Base-by-base conservation (phyloP, 2,113 vertebrate species). In the Pterocles burchelli region DNA sequence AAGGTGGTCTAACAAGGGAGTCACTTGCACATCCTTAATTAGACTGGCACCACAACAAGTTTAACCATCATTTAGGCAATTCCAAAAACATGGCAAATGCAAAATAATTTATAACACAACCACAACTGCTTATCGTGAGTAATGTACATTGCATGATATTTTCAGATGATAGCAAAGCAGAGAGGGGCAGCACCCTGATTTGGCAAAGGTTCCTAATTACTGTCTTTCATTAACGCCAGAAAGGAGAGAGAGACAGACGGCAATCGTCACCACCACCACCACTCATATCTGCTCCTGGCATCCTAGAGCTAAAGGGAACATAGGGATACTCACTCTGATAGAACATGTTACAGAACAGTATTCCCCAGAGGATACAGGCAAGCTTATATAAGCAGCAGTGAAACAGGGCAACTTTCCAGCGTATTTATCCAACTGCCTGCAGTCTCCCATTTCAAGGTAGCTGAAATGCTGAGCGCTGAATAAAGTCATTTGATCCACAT, bases 371-470 rank as follows among this genome's bases (percentile, higher is more conserved):
- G 75, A 90, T 18, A 80, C 28, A 63, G 68, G 45, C 84, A 73
- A 55, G 66, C 84, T 96, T 96, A 90, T 72, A 88, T 92, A 93
- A 96, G 79, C 41, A 62, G 58, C 85, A 92, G 70, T 67, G n/a
- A 94, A 95, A 94, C 52, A 75, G 85, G 93, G 93, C 88, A 85
- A 6, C 55, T 49, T 71, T 79, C 94, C 95, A 95, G 79, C 1
- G 4, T 65, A 95, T 81, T 94, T 90, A 89, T 70, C 59, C 49
- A 85, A 68, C 68, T 82, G 91, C 75, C 73, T 84, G 78, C 77
- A 96, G 84, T 86, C 68, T 97, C 90, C 83, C 89, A 88, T 81
- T 96, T 85, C 76, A 94, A 96, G 93, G 93, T 90, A 93, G 75
- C 79, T 92, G 88, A 96, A 90, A 93, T 62, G 54, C 88, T 82